Evolutionary conservation across 2,113 vertebrate species (phyloP).

Genomic region (Xenotilapia flavipinnis): DNA sequence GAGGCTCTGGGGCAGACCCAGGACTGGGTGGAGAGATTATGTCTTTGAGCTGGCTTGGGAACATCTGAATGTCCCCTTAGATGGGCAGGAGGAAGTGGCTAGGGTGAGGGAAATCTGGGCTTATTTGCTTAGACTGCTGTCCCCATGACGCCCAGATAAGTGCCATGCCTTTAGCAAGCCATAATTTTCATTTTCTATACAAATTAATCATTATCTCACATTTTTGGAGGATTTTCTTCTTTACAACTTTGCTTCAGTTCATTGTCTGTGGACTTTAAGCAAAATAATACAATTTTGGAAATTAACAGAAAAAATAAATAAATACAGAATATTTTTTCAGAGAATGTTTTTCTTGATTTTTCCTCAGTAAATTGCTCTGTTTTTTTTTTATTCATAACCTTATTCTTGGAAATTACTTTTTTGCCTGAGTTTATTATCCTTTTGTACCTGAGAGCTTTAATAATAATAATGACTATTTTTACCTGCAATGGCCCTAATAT

Average conservation of each 20-base stretch:
- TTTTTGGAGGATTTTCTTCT: not conserved
- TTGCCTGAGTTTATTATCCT: not conserved
- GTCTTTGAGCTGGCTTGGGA: not conserved
- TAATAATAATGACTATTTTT: not conserved
- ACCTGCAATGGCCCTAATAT: not conserved
- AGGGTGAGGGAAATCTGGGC: not conserved
- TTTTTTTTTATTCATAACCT: not conserved
- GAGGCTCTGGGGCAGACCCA: not conserved
- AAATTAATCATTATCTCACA: not conserved
- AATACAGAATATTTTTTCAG: not conserved
- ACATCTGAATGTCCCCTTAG: not conserved
- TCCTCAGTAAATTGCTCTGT: not conserved
- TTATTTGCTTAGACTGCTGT: not conserved
- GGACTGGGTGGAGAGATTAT: not conserved
- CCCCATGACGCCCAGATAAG: fast-evolving
- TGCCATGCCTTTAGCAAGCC: not conserved
- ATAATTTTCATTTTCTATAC: not conserved
- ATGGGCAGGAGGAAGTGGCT: not conserved
- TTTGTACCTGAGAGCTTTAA: not conserved
- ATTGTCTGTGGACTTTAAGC: not conserved
- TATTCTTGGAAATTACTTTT: not conserved
- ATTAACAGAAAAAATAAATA: not conserved
- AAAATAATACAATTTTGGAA: not conserved
- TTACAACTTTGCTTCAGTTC: not conserved
- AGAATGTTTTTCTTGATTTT: not conserved